Conservation (phyloP, 2,888 invertebrate species). For the Cataglyphis rosenhaueri region DNA sequence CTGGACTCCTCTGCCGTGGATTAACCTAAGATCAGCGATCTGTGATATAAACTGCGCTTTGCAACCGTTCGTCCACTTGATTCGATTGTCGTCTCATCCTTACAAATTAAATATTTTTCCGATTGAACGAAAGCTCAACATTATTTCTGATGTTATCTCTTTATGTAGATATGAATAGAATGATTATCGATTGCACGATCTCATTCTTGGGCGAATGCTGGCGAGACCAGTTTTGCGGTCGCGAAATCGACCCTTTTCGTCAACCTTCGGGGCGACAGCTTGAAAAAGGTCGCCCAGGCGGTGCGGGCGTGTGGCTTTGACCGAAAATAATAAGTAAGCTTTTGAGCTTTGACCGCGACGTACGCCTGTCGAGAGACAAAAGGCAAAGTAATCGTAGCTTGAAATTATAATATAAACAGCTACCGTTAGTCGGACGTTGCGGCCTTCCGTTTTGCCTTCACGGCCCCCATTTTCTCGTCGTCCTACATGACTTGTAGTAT, state of each 20-base stretch:
- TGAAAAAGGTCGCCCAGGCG: slow-evolving; percentile 55
- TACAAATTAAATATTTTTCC: not conserved
- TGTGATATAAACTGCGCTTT: slow-evolving; percentile 80
- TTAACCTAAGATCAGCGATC: slow-evolving; percentile 82
- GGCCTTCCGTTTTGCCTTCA: slow-evolving; percentile 46
- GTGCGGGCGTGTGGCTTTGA: slow-evolving; percentile 63
- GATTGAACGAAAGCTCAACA: not conserved
- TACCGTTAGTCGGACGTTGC: slow-evolving; percentile 63
- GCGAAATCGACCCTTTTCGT: slow-evolving; percentile 30
- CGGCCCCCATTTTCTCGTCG: slow-evolving; percentile 48
- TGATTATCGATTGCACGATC: slow-evolving; percentile 26
- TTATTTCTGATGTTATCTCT: slow-evolving; percentile 5
- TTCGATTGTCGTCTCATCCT: slow-evolving; percentile 59
- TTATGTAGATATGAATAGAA: not conserved
- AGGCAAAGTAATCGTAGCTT: slow-evolving; percentile 83
- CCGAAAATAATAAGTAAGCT: slow-evolving; percentile 78
- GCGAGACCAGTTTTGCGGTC: slow-evolving; percentile 34
- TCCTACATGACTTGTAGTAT: slow-evolving; percentile 68
- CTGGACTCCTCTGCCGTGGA: slow-evolving; percentile 78
- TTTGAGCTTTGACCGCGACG: slow-evolving; percentile 77
- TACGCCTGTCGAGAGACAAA: slow-evolving; percentile 77
- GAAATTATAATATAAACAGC: slow-evolving; percentile 82
- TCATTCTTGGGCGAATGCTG: slow-evolving; percentile 17
- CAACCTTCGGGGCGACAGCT: slow-evolving; percentile 54
- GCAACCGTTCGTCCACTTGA: slow-evolving; percentile 68